These are phyloP conservation scores for Ardeotis arabs DNA, from an alignment of 2,113 vertebrate species.

Conservation along the genomic window DNA sequence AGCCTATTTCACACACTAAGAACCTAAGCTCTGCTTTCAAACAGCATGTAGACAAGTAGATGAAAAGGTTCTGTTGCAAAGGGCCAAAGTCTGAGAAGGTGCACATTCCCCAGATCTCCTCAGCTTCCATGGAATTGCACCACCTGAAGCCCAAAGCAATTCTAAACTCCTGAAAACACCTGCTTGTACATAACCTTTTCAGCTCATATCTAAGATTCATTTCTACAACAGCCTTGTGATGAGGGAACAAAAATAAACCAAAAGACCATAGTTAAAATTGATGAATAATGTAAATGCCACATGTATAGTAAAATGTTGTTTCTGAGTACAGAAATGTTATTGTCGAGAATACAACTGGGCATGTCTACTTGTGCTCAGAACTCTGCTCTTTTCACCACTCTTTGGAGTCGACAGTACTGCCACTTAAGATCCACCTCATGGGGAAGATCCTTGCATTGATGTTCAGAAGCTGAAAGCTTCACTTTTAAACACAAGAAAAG, in stretches of 20 bases:
- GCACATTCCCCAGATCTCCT: not conserved
- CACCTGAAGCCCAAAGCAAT: not conserved
- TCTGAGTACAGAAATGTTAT: not conserved
- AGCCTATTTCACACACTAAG: not conserved
- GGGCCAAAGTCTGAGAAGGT: not conserved
- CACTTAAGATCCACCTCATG: not conserved
- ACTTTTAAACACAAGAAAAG: not conserved
- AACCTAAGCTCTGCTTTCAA: not conserved
- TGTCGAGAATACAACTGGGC: not conserved
- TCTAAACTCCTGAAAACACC: not conserved
- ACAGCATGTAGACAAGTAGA: not conserved
- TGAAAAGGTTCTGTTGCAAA: not conserved
- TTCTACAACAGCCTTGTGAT: not conserved
- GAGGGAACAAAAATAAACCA: not conserved
- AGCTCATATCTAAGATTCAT: not conserved
- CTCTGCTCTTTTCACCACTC: not conserved
- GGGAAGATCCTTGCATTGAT: not conserved
- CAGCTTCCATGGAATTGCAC: not conserved
- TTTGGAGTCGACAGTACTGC: not conserved
- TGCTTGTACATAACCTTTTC: not conserved
- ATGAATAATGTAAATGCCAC: not conserved
- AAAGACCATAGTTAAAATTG: not conserved
- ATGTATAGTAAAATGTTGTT: not conserved
- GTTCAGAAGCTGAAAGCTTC: not conserved
- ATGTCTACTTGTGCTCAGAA: not conserved